phyloP scores from a whole-genome alignment of 2,888 invertebrate species.

The Xestobium rufovillosum region DNA sequence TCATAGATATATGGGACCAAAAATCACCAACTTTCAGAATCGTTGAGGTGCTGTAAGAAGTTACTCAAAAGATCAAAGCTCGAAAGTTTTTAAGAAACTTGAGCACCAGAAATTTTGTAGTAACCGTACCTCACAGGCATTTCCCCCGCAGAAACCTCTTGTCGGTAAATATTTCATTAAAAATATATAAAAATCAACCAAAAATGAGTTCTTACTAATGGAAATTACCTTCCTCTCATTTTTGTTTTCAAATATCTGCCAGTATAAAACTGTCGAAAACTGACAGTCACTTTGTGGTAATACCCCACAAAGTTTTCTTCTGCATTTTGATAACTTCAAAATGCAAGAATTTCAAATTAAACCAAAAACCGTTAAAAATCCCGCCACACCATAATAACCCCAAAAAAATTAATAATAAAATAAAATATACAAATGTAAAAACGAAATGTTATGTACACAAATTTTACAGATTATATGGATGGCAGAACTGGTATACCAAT shows the following conservation, averaged over 20 bases:
- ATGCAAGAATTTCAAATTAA: slow-evolving; percentile 25
- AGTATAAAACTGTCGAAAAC: slow-evolving; percentile 22
- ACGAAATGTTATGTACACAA: slow-evolving; percentile 6
- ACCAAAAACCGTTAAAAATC: slow-evolving; percentile 25
- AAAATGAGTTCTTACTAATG: slow-evolving; percentile 34
- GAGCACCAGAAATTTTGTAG: slow-evolving; percentile 28
- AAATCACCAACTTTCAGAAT: slow-evolving; percentile 39
- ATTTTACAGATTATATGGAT: slow-evolving; percentile 78
- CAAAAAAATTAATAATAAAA: slow-evolving; percentile 19
- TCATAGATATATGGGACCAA: slow-evolving; percentile 98
- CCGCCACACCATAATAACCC: slow-evolving; percentile 19
- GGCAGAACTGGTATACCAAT: slow-evolving; percentile 97
- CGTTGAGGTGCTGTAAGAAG: slow-evolving; percentile 10
- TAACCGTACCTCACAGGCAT: slow-evolving; percentile 11
- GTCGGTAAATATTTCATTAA: slow-evolving; percentile 42
- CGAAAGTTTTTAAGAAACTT: slow-evolving; percentile 28
- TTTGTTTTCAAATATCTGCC: slow-evolving; percentile 18
- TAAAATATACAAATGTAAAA: slow-evolving; percentile 22
- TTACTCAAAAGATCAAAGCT: slow-evolving; percentile 27
- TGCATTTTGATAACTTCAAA: slow-evolving; percentile 39
- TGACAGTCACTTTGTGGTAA: slow-evolving; percentile 32
- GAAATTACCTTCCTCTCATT: slow-evolving; percentile 52
- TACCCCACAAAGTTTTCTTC: slow-evolving; percentile 34
- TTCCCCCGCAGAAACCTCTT: slow-evolving; percentile 28
- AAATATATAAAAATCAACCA: too few relatives aligned